These are phyloP conservation scores for Caretta caretta DNA, from an alignment of 2,113 vertebrate species.

Conservation along the genomic window DNA sequence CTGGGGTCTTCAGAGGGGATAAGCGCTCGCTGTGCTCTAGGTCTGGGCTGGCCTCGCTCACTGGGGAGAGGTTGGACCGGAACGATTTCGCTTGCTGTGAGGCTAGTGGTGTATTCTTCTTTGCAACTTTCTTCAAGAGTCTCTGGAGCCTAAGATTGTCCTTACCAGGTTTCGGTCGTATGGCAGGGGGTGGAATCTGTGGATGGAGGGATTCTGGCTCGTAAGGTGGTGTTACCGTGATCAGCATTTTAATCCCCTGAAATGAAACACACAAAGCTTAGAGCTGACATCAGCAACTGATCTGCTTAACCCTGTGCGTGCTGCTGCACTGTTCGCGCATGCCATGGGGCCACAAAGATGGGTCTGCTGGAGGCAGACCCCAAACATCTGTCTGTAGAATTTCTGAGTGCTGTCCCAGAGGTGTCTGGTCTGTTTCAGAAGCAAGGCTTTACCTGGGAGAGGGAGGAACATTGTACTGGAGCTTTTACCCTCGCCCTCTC, in stretches of 20 bases:
- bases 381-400: neutral
- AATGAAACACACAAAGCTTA: conserved; percentile 33
- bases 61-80: conserved; percentile 89
- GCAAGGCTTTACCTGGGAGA: neutral
- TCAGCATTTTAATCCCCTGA: conserved; percentile 85
- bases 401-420: neutral
- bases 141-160: conserved; percentile 90
- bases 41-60: conserved; percentile 91
- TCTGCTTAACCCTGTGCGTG: neutral
- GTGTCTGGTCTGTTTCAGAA: neutral
- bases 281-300: neutral
- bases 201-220: conserved; percentile 61
- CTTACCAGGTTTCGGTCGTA: conserved; percentile 90
- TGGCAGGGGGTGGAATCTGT: conserved; percentile 85
- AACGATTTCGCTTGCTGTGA: conserved; percentile 77
- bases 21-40: conserved; percentile 79
- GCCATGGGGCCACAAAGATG: neutral
- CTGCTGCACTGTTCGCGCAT: neutral
- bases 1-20: conserved; percentile 62
- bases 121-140: conserved; percentile 87
- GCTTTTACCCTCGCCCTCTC: neutral
- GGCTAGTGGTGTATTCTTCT: conserved; percentile 79
- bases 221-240: conserved; percentile 72
- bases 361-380: neutral
- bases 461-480: neutral